phyloP scores from a whole-genome alignment of 2,888 invertebrate species.

The Notodonta dromedarius region DNA sequence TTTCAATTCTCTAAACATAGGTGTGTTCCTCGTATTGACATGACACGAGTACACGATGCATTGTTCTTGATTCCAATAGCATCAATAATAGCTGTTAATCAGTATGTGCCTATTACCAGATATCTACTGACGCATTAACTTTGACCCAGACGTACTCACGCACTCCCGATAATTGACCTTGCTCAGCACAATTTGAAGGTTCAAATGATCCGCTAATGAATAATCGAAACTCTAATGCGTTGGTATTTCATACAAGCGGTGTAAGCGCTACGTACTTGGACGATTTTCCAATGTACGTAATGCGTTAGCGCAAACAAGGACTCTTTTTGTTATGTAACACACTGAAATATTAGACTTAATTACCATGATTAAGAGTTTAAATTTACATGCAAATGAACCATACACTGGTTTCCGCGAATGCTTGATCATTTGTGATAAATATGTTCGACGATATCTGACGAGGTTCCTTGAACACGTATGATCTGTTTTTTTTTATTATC shows the following conservation, averaged over 20 bases:
- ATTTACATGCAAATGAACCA: neutral
- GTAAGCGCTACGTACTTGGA: neutral
- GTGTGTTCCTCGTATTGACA: neutral
- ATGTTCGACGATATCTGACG: neutral
- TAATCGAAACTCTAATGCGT: constrained; percentile 3
- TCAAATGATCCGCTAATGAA: constrained; percentile 11
- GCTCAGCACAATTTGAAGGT: constrained; percentile 27
- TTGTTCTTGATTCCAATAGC: constrained; percentile 35
- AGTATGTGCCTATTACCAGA: constrained; percentile 16
- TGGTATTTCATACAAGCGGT: neutral
- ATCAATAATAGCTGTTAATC: constrained; percentile 38
- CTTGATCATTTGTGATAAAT: neutral
- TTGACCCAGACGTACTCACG: constrained; percentile 47
- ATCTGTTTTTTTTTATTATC: too few species aligned
- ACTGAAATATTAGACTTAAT: neutral
- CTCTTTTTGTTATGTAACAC: neutral
- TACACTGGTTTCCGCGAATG: constrained; percentile 1
- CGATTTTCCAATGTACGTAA: neutral
- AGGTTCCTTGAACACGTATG: too few species aligned
- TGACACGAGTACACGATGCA: neutral
- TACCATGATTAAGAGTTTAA: neutral
- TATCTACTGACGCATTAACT: constrained; percentile 35
- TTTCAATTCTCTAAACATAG: constrained; percentile 18
- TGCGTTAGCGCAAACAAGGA: neutral
- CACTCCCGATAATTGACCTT: constrained; percentile 47